These are phyloP conservation scores for Saturnia pavonia DNA, from an alignment of 2,888 invertebrate species.

Conservation along the genomic window DNA sequence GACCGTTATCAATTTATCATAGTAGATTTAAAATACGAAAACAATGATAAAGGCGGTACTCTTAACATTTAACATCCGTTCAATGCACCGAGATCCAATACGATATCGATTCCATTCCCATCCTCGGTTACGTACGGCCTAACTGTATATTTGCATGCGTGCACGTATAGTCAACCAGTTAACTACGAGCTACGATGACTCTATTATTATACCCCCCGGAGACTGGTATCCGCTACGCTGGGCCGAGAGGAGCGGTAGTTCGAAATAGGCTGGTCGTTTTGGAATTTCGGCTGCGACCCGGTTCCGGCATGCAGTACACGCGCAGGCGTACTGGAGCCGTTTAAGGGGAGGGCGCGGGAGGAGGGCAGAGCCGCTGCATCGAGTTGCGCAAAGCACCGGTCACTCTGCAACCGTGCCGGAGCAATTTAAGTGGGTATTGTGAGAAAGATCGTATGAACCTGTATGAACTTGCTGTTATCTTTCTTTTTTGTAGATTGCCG, in stretches of 20 bases:
- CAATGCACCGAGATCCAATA: constrained; percentile 48
- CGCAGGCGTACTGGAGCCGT: constrained; percentile 67
- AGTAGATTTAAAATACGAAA: background rate
- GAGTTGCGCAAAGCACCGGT: constrained; percentile 79
- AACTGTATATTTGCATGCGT: constrained; percentile 81
- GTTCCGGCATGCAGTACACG: constrained; percentile 78
- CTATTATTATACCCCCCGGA: constrained; percentile 39
- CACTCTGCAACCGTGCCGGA: constrained; percentile 55
- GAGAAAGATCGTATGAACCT: constrained; percentile 18
- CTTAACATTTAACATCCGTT: constrained; percentile 21
- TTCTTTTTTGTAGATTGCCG: constrained; percentile 2
- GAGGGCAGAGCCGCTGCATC: constrained; percentile 61
- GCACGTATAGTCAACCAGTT: constrained; percentile 63
- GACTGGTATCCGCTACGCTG: background rate
- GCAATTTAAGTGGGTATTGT: constrained; percentile 13
- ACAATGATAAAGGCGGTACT: background rate
- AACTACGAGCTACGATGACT: constrained; percentile 46
- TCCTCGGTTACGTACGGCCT: constrained; percentile 62
- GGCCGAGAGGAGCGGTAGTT: constrained; percentile 48
- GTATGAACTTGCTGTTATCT: constrained; percentile 15
- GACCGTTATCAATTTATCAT: background rate
- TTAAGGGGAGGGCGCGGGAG: constrained; percentile 30
- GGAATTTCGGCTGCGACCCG: constrained; percentile 77
- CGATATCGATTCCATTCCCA: constrained; percentile 71
- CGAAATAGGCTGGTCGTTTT: constrained; percentile 50